Conservation (phyloP, 2,797 vertebrate species). For the Atherinosoma microstoma region DNA sequence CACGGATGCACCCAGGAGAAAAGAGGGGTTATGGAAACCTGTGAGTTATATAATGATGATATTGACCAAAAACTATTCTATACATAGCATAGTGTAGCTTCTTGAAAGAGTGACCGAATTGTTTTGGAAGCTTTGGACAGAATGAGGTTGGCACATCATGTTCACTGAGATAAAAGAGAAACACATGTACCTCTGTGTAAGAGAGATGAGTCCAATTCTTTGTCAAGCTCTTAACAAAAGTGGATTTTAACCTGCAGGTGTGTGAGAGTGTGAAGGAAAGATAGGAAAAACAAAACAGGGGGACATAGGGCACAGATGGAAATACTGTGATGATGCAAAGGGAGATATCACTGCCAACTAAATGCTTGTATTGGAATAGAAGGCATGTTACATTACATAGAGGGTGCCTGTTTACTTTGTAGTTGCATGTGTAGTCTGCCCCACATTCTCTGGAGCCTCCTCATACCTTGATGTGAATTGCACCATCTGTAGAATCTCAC, state of each 20-base stretch:
- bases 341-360: constrained; percentile 46
- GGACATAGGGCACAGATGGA: constrained; percentile 22
- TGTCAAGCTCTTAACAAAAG: constrained; percentile 40
- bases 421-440: constrained; percentile 25
- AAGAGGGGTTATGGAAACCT: constrained; percentile 43
- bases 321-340: constrained; percentile 32
- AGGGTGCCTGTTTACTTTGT: constrained; percentile 44
- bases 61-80: constrained; percentile 25
- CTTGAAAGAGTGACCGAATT: constrained; percentile 40
- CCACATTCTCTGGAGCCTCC: constrained; percentile 23
- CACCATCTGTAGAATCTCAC: constrained; percentile 42
- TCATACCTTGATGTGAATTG: constrained; percentile 35
- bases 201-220: constrained; percentile 31
- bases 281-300: constrained; percentile 36
- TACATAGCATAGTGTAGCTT: constrained; percentile 23
- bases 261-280: constrained; percentile 46
- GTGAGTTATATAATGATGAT: constrained; percentile 45
- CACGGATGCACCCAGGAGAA: constrained; percentile 16
- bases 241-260: constrained; percentile 44
- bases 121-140: constrained; percentile 31
- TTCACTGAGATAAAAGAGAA: constrained; percentile 58
- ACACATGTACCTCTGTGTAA: constrained; percentile 13
- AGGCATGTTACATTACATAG: constrained; percentile 43
- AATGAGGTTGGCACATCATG: constrained; percentile 36
- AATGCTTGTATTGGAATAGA: constrained; percentile 27